Evolutionary conservation across 1,140 invertebrate species (phyloP).

Genomic region (Olivierus martensii): DNA sequence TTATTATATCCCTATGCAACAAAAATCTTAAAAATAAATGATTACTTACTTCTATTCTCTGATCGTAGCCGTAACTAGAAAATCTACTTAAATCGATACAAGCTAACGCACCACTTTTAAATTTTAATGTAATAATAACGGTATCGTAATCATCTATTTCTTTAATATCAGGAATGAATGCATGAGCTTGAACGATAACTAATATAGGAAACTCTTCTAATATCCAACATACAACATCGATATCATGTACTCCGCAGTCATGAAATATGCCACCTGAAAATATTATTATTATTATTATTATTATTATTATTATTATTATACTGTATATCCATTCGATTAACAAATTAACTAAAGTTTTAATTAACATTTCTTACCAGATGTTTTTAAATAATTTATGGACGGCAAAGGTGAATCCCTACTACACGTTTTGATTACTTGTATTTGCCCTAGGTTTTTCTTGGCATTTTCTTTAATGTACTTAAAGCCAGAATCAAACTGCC

Average conservation of each 20-base stretch:
- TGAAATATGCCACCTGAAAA: slow-evolving; percentile 51
- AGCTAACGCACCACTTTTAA: slow-evolving; percentile 45
- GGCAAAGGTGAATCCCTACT: slow-evolving; percentile 47
- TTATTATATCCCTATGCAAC: too few species aligned
- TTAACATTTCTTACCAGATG: slow-evolving; percentile 40
- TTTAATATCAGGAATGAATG: slow-evolving; percentile 40
- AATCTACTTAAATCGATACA: slow-evolving; percentile 48
- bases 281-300: too few species aligned
- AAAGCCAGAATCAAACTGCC: slow-evolving; percentile 51
- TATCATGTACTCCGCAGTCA: slow-evolving; percentile 55
- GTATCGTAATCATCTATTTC: slow-evolving; percentile 48
- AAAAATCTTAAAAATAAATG: too few species aligned
- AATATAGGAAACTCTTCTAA: slow-evolving; percentile 33
- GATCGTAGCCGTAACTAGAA: slow-evolving; percentile 51
- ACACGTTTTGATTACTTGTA: slow-evolving; percentile 45
- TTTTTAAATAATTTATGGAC: slow-evolving; percentile 42
- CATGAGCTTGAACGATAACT: slow-evolving; percentile 39
- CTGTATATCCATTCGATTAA: too few species aligned
- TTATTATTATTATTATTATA: too few species aligned
- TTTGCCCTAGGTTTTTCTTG: slow-evolving; percentile 41
- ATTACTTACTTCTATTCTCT: slow-evolving; percentile 46
- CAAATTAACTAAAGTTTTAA: too few species aligned
- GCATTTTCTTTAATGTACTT: slow-evolving; percentile 36
- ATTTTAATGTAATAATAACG: slow-evolving; percentile 44
- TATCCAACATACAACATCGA: slow-evolving; percentile 36